Base-by-base conservation (phyloP, 2,113 vertebrate species). In the Thermophis baileyi region DNA sequence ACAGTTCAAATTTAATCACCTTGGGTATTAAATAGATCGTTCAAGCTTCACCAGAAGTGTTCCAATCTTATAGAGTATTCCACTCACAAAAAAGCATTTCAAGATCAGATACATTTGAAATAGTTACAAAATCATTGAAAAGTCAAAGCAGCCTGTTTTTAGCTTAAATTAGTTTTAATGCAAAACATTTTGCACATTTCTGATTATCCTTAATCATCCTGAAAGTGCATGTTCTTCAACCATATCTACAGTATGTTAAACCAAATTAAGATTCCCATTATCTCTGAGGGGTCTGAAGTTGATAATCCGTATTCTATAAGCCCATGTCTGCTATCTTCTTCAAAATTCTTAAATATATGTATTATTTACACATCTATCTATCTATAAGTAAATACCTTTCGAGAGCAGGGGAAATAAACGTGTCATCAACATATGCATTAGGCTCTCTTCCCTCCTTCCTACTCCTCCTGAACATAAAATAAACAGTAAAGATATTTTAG, bases 391-490 rank as follows among this genome's bases (percentile, higher is more conserved):
- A 96, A 97, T 98, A 98, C 98, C 98, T 98, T 97, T 98, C 98
- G 54, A 97, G 96, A 93, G 97, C 97, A 95, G 98, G 98, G 46
- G 97, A 93, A 93, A 90, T 93, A 86, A 90, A 96, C 89, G 97
- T 98, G 95, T 97, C 97, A 85, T 96, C 97, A 95, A 96, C 96
- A 97, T 97, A 97, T 95, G 97, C 96, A 94, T 97, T 96, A 97
- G 98, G 98, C 97, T 98, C 97, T 97, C 98, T 98, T 97, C 98
- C 98, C 93, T 97, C 96, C 95, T 97, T 97, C 96, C 97, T 94
- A 95, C 94, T 96, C 93, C 97, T 98, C 98, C 98, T 99, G 94
- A 97, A 97, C 95, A 94, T 94, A 94, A 93, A 97, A 97, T 94
- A 97, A 97, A 97, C 87, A 97, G 96, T 92, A 97, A 89, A 97